Percentiles rank a stretch among this genome's conserved stretches.
Evolutionary conservation across 2,113 vertebrate genomes (phyloP).

Genomic region (Phaethon lepturus): DNA sequence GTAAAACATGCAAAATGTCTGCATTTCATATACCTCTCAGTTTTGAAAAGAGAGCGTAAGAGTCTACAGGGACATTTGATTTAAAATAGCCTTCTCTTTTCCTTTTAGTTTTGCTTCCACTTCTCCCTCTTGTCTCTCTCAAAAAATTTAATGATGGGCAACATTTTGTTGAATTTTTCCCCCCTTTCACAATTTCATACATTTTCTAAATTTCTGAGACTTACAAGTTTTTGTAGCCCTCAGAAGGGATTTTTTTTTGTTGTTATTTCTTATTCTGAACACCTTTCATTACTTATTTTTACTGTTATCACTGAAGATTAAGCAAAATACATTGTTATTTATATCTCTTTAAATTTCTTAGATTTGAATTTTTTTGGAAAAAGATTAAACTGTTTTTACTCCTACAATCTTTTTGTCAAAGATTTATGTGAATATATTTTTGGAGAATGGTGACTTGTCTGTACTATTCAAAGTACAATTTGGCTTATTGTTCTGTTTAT

Average conservation of each 20-base stretch:
- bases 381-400: background rate
- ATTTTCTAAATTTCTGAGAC: background rate
- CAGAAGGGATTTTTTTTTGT: fast-evolving
- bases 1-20: background rate
- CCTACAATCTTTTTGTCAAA: background rate
- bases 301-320: background rate
- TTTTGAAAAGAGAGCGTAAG: background rate
- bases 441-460: background rate
- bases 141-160: background rate
- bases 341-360: background rate
- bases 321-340: background rate
- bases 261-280: background rate
- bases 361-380: background rate
- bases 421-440: background rate
- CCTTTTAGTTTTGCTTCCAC: background rate
- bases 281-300: background rate
- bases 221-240: background rate
- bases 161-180: background rate
- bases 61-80: background rate
- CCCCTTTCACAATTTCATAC: background rate
- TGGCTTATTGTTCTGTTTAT: background rate
- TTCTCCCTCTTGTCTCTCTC: fast-evolving
- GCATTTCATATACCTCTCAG: background rate
- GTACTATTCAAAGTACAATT: background rate
- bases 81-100: background rate